phyloP scores from a whole-genome alignment of 53 echinoderm and acorn worm genomes.

The Patiria pectinifera region DNA sequence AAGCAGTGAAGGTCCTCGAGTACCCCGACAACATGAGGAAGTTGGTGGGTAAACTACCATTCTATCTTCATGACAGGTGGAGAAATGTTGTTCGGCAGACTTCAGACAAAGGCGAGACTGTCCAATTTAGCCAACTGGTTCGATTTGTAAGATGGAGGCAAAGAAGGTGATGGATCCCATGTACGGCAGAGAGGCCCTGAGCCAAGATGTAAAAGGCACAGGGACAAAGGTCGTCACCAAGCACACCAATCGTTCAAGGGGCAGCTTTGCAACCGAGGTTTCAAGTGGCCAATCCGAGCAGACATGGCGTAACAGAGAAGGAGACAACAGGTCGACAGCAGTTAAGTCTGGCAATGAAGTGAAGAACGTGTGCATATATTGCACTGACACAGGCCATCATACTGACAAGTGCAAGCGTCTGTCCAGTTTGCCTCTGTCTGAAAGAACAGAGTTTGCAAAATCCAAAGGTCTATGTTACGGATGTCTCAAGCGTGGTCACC shows the following conservation, averaged over 20 bases:
- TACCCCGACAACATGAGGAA: conserved; percentile 66
- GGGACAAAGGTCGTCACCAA: neutral
- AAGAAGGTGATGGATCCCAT: conserved; percentile 42
- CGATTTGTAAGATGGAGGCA: conserved; percentile 49
- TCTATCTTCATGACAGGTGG: conserved; percentile 65
- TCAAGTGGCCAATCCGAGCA: neutral
- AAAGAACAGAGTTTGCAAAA: conserved; percentile 50
- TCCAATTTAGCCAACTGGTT: conserved; percentile 44
- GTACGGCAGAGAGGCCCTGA: conserved; percentile 39
- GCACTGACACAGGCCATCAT: conserved; percentile 31
- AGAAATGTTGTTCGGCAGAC: conserved; percentile 23
- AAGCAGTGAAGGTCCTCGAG: conserved; percentile 40
- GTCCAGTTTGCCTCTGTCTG: conserved; percentile 21
- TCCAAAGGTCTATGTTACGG: conserved; percentile 64
- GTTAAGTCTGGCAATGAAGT: neutral
- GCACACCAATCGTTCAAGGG: neutral
- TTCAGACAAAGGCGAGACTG: conserved; percentile 13
- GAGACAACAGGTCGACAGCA: neutral
- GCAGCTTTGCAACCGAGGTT: conserved; percentile 5
- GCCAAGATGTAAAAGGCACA: neutral
- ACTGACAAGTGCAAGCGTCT: conserved; percentile 52
- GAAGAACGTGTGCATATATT: neutral
- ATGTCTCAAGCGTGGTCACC: conserved; percentile 65
- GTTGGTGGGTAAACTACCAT: conserved; percentile 71
- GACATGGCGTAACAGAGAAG: neutral